A percentile compares a stretch with the other conserved stretches of the same genome.
Evolutionary conservation across 2,797 vertebrate genomes (phyloP).

Genomic region (Chlorospingus flavigularis): DNA sequence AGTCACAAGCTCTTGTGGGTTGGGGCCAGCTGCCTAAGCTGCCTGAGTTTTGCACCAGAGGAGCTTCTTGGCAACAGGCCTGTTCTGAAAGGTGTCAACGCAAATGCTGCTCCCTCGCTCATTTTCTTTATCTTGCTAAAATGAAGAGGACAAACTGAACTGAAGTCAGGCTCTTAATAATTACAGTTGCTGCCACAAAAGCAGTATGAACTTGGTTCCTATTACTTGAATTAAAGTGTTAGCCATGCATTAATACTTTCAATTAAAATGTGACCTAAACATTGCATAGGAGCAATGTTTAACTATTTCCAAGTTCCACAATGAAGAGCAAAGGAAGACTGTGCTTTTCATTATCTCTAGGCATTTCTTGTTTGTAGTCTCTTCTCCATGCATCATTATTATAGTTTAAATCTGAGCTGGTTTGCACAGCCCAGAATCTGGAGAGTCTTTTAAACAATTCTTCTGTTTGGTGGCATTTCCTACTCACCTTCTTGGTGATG

Average conservation of each 20-base stretch:
- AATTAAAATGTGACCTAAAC: conserved; percentile 37
- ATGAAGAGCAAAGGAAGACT: background rate
- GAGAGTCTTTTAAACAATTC: background rate
- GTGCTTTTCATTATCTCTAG: background rate
- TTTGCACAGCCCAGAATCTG: background rate
- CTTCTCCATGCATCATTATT: background rate
- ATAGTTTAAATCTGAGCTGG: background rate
- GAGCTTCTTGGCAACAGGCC: background rate
- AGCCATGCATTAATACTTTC: background rate
- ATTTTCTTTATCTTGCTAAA: background rate
- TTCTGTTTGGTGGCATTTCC: background rate
- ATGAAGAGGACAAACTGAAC: background rate
- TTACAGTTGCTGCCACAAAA: background rate
- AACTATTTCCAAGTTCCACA: background rate
- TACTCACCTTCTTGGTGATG: background rate
- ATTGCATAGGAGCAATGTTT: background rate
- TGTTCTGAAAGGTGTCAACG: background rate
- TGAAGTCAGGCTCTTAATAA: background rate
- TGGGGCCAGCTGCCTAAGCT: conserved; percentile 12
- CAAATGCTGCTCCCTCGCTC: background rate
- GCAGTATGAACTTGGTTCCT: background rate
- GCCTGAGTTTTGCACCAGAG: background rate
- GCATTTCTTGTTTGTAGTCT: background rate
- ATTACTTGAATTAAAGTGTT: background rate
- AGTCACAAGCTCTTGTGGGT: conserved; percentile 2